Evolutionary conservation across 2,797 vertebrate genomes (phyloP).

Genomic region (Oreortyx pictus): DNA sequence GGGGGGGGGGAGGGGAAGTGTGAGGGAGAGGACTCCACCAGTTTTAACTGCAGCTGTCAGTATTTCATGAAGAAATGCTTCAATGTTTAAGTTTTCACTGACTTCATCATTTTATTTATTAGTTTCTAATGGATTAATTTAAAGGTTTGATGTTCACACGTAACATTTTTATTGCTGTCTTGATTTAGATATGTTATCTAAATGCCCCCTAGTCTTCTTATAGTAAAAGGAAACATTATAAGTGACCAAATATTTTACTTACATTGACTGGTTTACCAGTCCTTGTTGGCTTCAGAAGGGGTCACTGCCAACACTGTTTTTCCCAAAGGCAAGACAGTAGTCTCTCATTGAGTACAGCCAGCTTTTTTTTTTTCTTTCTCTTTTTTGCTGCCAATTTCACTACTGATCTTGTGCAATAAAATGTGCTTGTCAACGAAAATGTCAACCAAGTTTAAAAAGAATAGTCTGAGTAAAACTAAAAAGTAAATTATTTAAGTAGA

Average conservation of each 20-base stretch:
- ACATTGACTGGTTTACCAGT: slow-evolving; percentile 49
- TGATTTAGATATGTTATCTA: slow-evolving; percentile 30
- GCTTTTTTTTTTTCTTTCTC: slow-evolving; percentile 41
- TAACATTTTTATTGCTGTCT: background rate
- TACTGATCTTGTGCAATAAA: slow-evolving; percentile 80
- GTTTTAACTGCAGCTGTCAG: slow-evolving; percentile 5
- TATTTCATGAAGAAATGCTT: slow-evolving; percentile 36
- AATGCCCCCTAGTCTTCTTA: slow-evolving; percentile 1
- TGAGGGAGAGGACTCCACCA: background rate
- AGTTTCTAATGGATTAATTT: slow-evolving; percentile 41
- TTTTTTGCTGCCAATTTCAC: slow-evolving; percentile 72
- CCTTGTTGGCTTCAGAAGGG: slow-evolving; percentile 52
- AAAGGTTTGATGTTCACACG: slow-evolving; percentile 30
- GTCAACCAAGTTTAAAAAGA: slow-evolving; percentile 84
- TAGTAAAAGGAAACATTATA: slow-evolving; percentile 21
- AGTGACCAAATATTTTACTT: slow-evolving; percentile 61
- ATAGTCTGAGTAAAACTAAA: slow-evolving; percentile 82
- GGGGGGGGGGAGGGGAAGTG: background rate
- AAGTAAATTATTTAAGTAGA: slow-evolving; percentile 89
- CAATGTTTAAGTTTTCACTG: slow-evolving; percentile 6
- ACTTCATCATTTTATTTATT: slow-evolving; percentile 49
- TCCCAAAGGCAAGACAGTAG: slow-evolving; percentile 65
- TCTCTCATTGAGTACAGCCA: slow-evolving; percentile 63
- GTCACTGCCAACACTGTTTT: slow-evolving; percentile 54
- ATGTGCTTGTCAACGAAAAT: slow-evolving; percentile 81